Evolutionary conservation across 2,888 invertebrate species (phyloP).

Genomic region (Dendrolimus houi): DNA sequence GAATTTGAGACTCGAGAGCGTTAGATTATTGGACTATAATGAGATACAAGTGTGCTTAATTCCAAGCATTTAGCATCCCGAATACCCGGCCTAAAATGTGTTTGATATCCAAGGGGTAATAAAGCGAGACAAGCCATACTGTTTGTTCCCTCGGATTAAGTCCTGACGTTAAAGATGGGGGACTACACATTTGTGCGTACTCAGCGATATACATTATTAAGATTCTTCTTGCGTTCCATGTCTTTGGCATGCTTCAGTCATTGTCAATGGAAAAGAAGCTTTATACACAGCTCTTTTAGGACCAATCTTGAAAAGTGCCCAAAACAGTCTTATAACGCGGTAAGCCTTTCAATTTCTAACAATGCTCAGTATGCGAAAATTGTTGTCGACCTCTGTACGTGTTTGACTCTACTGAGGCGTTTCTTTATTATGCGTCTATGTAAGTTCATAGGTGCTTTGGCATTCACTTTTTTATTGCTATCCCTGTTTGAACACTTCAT

Average conservation of each 20-base stretch:
- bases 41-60: neutral
- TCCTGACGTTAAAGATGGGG: constrained; percentile 22
- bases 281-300: constrained; percentile 1
- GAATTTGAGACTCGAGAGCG: no score
- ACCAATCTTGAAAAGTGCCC: constrained; percentile 4
- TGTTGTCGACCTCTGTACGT: constrained; percentile 56
- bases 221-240: constrained; percentile 37
- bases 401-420: constrained; percentile 33
- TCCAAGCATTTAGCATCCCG: neutral
- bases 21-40: no score
- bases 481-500: no score
- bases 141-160: constrained; percentile 21
- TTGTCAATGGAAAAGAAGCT: constrained; percentile 5
- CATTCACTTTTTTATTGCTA: constrained; percentile 21
- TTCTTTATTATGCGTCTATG: constrained; percentile 24
- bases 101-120: constrained; percentile 10
- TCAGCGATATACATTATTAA: constrained; percentile 40
- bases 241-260: constrained; percentile 6
- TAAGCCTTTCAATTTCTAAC: constrained; percentile 54
- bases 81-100: neutral
- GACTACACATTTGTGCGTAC: constrained; percentile 31
- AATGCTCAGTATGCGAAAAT: constrained; percentile 59
- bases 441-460: constrained; percentile 18
- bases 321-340: constrained; percentile 30
- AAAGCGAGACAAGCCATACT: constrained; percentile 17